Percentiles rank a stretch among this genome's conserved stretches.
Evolutionary conservation across 1,140 invertebrate species (phyloP).

Genomic region (Hormaphis cornu): DNA sequence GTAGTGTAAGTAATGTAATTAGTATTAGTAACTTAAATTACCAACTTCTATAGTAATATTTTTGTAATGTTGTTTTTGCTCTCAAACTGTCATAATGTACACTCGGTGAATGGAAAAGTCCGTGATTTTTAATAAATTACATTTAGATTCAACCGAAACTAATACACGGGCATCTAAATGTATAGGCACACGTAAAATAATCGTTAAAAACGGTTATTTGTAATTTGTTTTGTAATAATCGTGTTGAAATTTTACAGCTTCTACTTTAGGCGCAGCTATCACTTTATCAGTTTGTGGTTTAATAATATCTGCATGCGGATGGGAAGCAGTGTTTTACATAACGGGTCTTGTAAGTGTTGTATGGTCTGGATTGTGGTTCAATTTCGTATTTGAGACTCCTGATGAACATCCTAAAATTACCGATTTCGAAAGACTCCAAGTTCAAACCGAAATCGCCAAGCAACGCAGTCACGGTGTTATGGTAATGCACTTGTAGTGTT

Average conservation of each 20-base stretch:
- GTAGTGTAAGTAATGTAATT: no score
- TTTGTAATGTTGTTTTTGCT: no score
- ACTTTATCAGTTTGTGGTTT: slow-evolving; percentile 73
- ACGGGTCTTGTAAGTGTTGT: slow-evolving; percentile 58
- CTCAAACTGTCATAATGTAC: no score
- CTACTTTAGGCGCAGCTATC: slow-evolving; percentile 69
- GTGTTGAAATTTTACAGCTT: slow-evolving; percentile 47
- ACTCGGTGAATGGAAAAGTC: no score
- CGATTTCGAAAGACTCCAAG: slow-evolving; percentile 65
- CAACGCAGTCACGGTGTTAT: slow-evolving; percentile 41
- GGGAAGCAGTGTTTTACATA: not conserved
- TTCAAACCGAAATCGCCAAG: slow-evolving; percentile 55
- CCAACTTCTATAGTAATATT: no score
- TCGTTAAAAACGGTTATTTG: no score
- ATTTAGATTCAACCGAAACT: no score
- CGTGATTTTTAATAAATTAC: no score
- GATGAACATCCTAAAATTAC: slow-evolving; percentile 76
- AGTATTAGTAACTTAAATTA: no score
- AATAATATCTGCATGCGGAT: slow-evolving; percentile 49
- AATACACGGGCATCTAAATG: no score
- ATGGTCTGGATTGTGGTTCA: slow-evolving; percentile 78
- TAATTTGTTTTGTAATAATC: not conserved
- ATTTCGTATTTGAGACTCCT: slow-evolving; percentile 75
- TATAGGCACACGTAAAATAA: no score
- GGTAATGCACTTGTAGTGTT: not conserved